A percentile compares a stretch with the other conserved stretches of the same genome.
These are phyloP conservation scores for Ophion slaviceki DNA, from an alignment of 2,888 invertebrate genomes.

Conservation along the genomic window DNA sequence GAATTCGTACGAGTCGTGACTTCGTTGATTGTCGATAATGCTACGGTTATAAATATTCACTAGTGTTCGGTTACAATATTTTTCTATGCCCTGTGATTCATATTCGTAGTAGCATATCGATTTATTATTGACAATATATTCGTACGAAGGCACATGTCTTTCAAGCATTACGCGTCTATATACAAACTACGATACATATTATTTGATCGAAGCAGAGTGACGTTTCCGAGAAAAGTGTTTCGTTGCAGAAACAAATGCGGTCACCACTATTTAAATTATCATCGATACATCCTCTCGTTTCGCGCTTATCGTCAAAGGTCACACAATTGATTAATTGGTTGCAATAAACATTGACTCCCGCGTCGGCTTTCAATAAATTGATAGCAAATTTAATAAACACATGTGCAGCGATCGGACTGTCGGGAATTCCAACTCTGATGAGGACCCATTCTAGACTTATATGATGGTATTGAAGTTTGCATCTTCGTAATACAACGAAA, in stretches of 20 bases:
- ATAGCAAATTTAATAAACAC: conserved; percentile 3
- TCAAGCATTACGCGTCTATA: neutral
- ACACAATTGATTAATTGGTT: conserved; percentile 54
- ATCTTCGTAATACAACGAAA: too few relatives aligned
- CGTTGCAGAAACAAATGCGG: conserved; percentile 36
- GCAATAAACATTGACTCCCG: conserved; percentile 47
- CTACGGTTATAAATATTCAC: conserved; percentile 37
- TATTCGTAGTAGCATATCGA: neutral
- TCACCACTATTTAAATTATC: conserved; percentile 43
- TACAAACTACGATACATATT: neutral
- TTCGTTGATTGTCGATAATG: conserved; percentile 49
- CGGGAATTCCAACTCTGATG: too few relatives aligned
- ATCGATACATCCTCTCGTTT: conserved; percentile 1
- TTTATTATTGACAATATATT: conserved; percentile 11
- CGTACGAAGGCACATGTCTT: neutral
- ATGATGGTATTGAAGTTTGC: too few relatives aligned
- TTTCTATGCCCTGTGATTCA: conserved; percentile 17
- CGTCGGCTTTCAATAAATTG: conserved; percentile 18
- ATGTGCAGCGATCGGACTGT: neutral
- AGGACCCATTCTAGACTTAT: neutral
- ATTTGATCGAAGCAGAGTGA: conserved; percentile 16
- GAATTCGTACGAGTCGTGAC: conserved; percentile 47
- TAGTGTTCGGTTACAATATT: conserved; percentile 34
- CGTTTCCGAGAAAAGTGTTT: conserved; percentile 16
- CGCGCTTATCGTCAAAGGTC: conserved; percentile 47